These are phyloP conservation scores for Poecilia latipinna DNA, from an alignment of 2,113 vertebrate genomes.

Conservation along the genomic window DNA sequence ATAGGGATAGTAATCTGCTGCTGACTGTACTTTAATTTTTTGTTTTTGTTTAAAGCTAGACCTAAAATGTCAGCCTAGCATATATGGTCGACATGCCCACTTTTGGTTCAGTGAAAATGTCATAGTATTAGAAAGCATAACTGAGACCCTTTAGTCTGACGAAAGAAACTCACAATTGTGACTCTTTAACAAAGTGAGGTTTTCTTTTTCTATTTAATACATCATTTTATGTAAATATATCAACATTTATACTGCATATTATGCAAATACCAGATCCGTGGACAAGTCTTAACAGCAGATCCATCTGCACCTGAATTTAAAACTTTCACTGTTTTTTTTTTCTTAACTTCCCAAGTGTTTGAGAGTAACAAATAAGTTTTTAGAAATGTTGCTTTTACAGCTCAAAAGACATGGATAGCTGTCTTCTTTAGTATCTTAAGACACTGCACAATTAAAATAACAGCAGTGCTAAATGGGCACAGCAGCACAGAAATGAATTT, in stretches of 20 bases:
- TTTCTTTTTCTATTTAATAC: conserved; percentile 7
- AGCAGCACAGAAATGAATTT: neutral
- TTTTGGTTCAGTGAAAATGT: neutral
- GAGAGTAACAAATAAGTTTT: conserved; percentile 37
- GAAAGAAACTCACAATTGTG: conserved; percentile 14
- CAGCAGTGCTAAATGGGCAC: neutral
- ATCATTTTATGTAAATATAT: conserved; percentile 35
- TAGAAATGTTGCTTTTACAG: conserved; percentile 34
- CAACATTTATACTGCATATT: no score
- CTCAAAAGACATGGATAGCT: conserved; percentile 24
- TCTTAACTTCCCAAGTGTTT: conserved; percentile 35
- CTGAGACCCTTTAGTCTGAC: neutral
- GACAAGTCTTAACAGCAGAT: conserved; percentile 30
- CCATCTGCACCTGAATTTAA: conserved; percentile 44
- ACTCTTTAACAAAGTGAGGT: neutral
- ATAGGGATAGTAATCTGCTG: no score
- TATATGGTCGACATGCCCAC: neutral
- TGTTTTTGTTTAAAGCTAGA: no score
- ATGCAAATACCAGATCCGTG: conserved; percentile 41
- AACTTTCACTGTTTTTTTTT: conserved; percentile 54
- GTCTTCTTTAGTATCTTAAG: neutral
- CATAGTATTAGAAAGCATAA: conserved; percentile 18
- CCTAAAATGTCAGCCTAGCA: neutral
- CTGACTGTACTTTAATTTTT: no score
- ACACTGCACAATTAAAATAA: conserved; percentile 36